Base-by-base conservation (phyloP, 2,113 vertebrate genomes). In the Ictalurus punctatus region DNA sequence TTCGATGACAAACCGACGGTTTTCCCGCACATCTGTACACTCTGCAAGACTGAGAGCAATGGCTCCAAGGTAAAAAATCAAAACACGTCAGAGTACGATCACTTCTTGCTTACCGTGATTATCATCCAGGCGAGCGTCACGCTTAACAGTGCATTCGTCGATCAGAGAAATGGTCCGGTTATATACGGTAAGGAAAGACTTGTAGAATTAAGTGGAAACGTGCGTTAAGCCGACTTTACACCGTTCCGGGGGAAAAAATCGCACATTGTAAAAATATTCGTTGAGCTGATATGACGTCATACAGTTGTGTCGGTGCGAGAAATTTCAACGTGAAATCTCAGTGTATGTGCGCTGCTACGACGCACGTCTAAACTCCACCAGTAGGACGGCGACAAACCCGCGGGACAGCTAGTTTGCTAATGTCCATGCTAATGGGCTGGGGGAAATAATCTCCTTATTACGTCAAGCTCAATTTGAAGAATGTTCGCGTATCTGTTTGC, bases 21-120 rank as follows among this genome's bases (percentile, higher is more conserved):
- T 54, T 93, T 93, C 67, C 92, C 92, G 25, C 89, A 91, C 48
- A 81, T 89, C 54, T 93, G 92, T 63, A 27, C 89, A 10, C 59
- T 91, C 30, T 93, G 92, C 88, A 86, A 90, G 44, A 89, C 80
- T 6, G 87, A 88, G 59, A 78, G 90, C 78, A 88, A 90, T 34
- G 82, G 86, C 16, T 30, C 71, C 21, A 89, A 58, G 88, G 91
- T 90, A 87, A 37, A 21, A 25, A 48, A 48, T 16, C 23, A 12
- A 56, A 81, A 56, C 48, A 30, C 79, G 10, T 4, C 48, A 2
- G 4, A 78, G 23, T 25, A 21, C 17, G 9, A 10, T 2, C 48
- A 78, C 23, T 25, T 48, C 5, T 48, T 40, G 12, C 7, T 48
- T 48, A 5, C 44, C 6, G 10, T 10, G 34, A 10, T 48, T 1